Base-by-base conservation (phyloP, 2,888 invertebrate species). In the Acrocera orbiculus region DNA sequence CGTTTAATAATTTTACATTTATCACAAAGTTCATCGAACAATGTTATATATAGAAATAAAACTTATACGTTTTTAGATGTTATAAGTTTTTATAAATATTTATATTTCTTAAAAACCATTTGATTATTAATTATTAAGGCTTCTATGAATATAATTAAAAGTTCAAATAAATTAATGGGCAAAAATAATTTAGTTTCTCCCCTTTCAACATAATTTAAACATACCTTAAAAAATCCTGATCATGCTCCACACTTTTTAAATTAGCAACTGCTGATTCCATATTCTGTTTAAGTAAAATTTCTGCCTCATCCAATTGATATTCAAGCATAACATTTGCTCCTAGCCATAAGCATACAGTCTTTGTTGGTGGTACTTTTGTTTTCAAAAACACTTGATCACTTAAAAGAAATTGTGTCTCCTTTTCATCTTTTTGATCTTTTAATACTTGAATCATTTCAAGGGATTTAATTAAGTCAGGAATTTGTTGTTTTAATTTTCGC, bases 301-400 rank as follows among this genome's bases (percentile, higher is more conserved):
- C 77, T 19, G 93, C 93, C 63, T 93, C 95, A 44, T 83, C 79
- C 45, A 95, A 63, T 16, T 77, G 73, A 62, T 95, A 96, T 62
- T 96, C 95, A 49, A 96, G 63, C 95, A 96, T 96, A 5, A 95
- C 90, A 66, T 93, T 95, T 3, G 95, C 82, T 27, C 82, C 82
- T 34, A 82, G 61, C 81, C 82, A 82, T 34, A 82, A 58, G 45
- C 72, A 79, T 10, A 95, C 92, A 49, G 73, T 85, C 47, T 92
- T 76, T 16, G 90, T 89, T 3, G 92, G 90, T 42, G 80, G 79
- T 43, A 95, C 73, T 48, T 70, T 66, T 2, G 95, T 92, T 65
- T 71, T 72, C 8, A 72, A 70, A 60, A 77, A 83, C 30, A 89
- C 82, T 65, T 92, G 90, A 57, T 93, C 92, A 45, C 90, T 90